Conservation (phyloP, 2,113 vertebrate species). For the Corythornis madagascariensis region DNA sequence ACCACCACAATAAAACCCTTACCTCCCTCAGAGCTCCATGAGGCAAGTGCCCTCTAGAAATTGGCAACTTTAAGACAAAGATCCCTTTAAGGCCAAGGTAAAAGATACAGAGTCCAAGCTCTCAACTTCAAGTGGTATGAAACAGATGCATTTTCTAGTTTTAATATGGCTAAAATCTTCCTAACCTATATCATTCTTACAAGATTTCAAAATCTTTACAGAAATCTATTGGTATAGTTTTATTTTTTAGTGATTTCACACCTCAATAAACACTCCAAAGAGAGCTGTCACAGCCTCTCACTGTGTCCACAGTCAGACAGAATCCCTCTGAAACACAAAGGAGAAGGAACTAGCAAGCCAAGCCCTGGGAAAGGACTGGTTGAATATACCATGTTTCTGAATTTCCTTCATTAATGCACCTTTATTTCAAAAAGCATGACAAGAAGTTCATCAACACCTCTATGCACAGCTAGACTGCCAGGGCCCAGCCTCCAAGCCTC, state of each 20-base stretch:
- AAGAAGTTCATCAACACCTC: background rate
- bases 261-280: background rate
- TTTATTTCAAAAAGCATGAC: background rate
- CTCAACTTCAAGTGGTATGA: background rate
- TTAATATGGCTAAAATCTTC: background rate
- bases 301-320: background rate
- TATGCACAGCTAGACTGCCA: background rate
- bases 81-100: background rate
- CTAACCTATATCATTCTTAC: background rate
- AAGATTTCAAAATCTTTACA: background rate
- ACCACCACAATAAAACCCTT: background rate
- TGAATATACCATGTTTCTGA: rapidly evolving
- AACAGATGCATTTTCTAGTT: background rate
- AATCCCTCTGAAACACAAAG: background rate
- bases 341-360: background rate
- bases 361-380: rapidly evolving
- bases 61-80: background rate
- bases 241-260: background rate
- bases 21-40: background rate
- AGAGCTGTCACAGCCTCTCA: background rate
- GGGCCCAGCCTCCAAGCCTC: background rate
- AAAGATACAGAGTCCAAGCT: background rate
- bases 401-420: background rate
- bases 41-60: background rate
- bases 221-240: background rate